Evolutionary conservation across 2,113 vertebrate genomes (phyloP).

Genomic region (Carassius gibelio): DNA sequence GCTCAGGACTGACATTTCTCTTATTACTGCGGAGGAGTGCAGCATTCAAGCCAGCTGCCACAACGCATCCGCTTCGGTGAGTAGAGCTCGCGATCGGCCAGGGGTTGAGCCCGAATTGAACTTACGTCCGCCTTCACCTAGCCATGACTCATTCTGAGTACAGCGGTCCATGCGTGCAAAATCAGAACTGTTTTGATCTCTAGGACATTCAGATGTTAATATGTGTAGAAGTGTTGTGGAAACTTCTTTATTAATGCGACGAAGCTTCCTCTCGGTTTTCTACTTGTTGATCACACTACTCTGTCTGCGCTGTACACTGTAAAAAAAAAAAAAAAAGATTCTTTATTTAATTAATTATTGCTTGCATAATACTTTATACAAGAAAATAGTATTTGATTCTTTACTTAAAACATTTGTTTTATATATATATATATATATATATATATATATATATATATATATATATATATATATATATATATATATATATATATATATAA

Average conservation of each 20-base stretch:
- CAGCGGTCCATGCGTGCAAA: not conserved
- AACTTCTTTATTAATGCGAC: not conserved
- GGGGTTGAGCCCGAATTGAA: conserved; percentile 1
- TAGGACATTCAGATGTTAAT: conserved; percentile 27
- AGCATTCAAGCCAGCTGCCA: conserved; percentile 44
- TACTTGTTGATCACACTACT: conserved; percentile 20
- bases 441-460: too few relatives aligned
- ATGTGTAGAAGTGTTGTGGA: conserved; percentile 11
- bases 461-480: too few relatives aligned
- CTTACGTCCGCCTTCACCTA: conserved; percentile 9
- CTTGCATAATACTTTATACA: not conserved
- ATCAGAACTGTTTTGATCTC: conserved; percentile 19
- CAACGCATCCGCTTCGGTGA: conserved; percentile 26
- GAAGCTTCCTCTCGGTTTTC: not conserved
- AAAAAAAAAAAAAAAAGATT: not conserved
- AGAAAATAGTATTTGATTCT: not conserved
- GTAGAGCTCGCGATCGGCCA: not conserved
- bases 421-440: too few relatives aligned
- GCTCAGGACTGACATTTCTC: conserved; percentile 53
- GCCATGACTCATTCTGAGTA: not conserved
- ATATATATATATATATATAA: too few relatives aligned
- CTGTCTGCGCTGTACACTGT: not conserved
- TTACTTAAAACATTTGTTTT: not conserved
- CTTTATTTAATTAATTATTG: not conserved
- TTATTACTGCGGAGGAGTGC: conserved; percentile 27